Percentiles rank a stretch among this genome's conserved stretches.
Evolutionary conservation across 2,797 vertebrate genomes (phyloP).

Genomic region (Channallabes apus): DNA sequence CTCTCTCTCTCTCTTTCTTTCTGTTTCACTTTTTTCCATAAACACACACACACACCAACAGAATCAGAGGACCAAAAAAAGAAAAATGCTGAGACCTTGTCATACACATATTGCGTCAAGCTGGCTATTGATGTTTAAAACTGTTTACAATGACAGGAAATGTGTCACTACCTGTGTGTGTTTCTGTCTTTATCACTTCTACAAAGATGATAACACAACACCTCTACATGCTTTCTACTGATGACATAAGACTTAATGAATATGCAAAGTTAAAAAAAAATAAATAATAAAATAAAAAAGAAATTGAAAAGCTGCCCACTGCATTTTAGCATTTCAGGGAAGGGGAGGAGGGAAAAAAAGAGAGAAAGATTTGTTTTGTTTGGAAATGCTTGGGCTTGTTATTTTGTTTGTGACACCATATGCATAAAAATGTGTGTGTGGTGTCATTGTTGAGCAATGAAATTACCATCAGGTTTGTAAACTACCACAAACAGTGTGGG

Average conservation of each 20-base stretch:
- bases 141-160: constrained; percentile 56
- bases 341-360: not conserved
- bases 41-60: not conserved
- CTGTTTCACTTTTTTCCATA: constrained; percentile 10
- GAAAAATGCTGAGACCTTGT: constrained; percentile 47
- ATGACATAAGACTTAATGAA: not conserved
- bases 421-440: constrained; percentile 21
- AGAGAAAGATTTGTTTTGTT: constrained; percentile 30
- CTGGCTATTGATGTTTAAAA: constrained; percentile 47
- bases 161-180: constrained; percentile 48
- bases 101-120: constrained; percentile 42
- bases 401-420: not conserved
- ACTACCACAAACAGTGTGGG: constrained; percentile 41
- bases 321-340: no score
- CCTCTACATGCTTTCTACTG: not conserved
- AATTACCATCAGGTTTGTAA: constrained; percentile 13
- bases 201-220: not conserved
- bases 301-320: not conserved
- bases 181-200: constrained; percentile 26
- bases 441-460: constrained; percentile 8
- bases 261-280: not conserved
- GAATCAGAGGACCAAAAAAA: not conserved
- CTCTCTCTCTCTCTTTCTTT: not conserved
- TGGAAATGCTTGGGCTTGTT: not conserved
- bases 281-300: not conserved